These are phyloP conservation scores for Stenichneumon culpator DNA, from an alignment of 2,888 invertebrate species.

Conservation along the genomic window DNA sequence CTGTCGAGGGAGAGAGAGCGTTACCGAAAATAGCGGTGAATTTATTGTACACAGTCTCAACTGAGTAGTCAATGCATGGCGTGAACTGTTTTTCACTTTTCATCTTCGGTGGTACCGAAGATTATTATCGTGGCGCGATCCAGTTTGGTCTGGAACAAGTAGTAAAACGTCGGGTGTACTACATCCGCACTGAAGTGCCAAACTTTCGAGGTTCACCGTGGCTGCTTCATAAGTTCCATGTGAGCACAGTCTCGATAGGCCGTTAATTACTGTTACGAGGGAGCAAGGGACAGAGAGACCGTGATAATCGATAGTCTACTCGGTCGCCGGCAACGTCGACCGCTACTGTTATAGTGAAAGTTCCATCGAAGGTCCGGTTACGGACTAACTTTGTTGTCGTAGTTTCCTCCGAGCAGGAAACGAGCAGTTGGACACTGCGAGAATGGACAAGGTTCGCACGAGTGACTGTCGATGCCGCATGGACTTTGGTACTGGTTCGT, in stretches of 20 bases:
- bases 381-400: constrained; percentile 4
- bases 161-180: neutral
- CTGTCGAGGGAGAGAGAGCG: constrained; percentile 14
- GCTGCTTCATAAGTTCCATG: constrained; percentile 11
- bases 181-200: neutral
- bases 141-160: neutral
- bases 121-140: neutral
- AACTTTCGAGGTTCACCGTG: constrained; percentile 1
- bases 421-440: neutral
- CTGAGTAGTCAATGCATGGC: neutral
- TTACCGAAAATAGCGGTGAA: constrained; percentile 31
- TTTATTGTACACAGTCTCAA: neutral
- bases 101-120: neutral
- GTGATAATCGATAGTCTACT: constrained; percentile 24
- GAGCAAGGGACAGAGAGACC: neutral
- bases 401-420: neutral
- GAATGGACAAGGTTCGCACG: neutral
- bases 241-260: neutral
- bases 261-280: constrained; percentile 18
- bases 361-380: constrained; percentile 17
- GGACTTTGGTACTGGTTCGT: neutral
- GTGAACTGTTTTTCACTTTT: neutral
- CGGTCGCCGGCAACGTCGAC: neutral
- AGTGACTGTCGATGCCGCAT: neutral
- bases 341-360: constrained; percentile 7